phyloP scores from a whole-genome alignment of 1,140 invertebrate genomes.

The Pectinophora gossypiella region DNA sequence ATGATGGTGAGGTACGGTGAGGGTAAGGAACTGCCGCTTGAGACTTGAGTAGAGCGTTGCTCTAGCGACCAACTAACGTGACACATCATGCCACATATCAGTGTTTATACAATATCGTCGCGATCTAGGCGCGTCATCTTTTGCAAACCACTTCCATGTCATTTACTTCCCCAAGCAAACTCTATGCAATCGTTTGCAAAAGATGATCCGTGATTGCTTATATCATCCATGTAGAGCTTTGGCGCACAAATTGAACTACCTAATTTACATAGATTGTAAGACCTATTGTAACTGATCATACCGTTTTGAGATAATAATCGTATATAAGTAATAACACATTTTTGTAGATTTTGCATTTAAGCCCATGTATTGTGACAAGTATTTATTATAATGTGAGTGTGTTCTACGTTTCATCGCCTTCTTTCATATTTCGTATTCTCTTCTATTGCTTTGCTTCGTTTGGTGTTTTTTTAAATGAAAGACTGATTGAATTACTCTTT shows the following conservation, averaged over 20 bases:
- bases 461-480: no score
- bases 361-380: conserved; percentile 68
- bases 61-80: conserved; percentile 61
- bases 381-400: conserved; percentile 61
- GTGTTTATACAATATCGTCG: conserved; percentile 19
- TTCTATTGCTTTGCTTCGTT: neutral
- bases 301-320: conserved; percentile 64
- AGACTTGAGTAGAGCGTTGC: conserved; percentile 5
- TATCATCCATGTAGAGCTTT: conserved; percentile 65
- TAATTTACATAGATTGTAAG: conserved; percentile 61
- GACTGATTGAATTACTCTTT: no score
- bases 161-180: neutral
- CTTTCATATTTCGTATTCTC: conserved; percentile 22
- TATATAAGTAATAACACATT: conserved; percentile 63
- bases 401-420: conserved; percentile 47
- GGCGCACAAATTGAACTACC: conserved; percentile 56
- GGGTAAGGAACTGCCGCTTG: neutral
- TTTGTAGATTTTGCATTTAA: conserved; percentile 72
- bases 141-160: neutral
- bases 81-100: conserved; percentile 73
- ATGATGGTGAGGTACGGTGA: neutral
- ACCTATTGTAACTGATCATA: conserved; percentile 59
- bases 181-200: neutral
- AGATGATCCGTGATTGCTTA: conserved; percentile 29
- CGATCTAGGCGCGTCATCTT: neutral